These are phyloP conservation scores for Harlomillsia oculata DNA, from an alignment of 1,140 invertebrate species.

Conservation along the genomic window DNA sequence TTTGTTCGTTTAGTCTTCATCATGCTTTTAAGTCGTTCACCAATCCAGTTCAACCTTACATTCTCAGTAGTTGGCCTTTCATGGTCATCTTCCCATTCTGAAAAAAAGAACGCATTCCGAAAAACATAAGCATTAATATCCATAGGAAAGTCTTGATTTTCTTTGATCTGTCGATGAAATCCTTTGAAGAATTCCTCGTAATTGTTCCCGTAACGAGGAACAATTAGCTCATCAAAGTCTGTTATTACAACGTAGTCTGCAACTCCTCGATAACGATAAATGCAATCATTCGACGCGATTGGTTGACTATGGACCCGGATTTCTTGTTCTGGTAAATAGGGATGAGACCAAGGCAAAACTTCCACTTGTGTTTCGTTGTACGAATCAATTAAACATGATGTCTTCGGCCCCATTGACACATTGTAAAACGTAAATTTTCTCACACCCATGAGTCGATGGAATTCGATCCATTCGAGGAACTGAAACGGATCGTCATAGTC, in stretches of 20 bases:
- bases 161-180: background rate
- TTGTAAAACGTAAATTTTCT: slow-evolving; percentile 87
- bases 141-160: background rate
- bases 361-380: slow-evolving; percentile 62
- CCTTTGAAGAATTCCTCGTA: background rate
- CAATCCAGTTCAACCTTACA: no score
- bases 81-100: background rate
- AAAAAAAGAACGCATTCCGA: background rate
- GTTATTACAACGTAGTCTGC: slow-evolving; percentile 65
- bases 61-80: background rate
- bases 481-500: slow-evolving; percentile 67
- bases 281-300: slow-evolving; percentile 82
- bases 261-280: slow-evolving; percentile 52
- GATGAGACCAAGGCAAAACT: slow-evolving; percentile 76
- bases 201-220: slow-evolving; percentile 53
- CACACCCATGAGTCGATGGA: slow-evolving; percentile 74
- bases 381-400: slow-evolving; percentile 61
- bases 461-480: slow-evolving; percentile 81
- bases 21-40: background rate
- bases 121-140: background rate
- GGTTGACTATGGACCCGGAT: slow-evolving; percentile 84
- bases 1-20: background rate
- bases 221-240: slow-evolving; percentile 83
- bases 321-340: slow-evolving; percentile 76
- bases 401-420: slow-evolving; percentile 67